phyloP scores from a whole-genome alignment of 2,888 invertebrate genomes.

The Nycteola revayana region DNA sequence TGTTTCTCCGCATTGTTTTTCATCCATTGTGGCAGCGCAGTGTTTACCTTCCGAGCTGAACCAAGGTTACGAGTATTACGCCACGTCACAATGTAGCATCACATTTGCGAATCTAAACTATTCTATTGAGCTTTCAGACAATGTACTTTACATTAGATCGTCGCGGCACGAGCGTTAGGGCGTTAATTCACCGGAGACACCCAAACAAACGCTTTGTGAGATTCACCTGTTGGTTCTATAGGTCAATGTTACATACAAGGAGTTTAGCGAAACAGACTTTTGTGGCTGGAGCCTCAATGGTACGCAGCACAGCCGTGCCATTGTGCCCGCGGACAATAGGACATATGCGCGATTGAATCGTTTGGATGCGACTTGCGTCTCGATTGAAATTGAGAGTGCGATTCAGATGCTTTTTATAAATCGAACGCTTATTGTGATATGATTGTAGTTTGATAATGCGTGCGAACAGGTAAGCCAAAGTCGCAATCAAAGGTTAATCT shows the following conservation, averaged over 20 bases:
- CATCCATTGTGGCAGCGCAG: no score
- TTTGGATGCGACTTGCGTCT: conserved; percentile 59
- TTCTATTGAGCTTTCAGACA: conserved; percentile 35
- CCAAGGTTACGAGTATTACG: conserved; percentile 11
- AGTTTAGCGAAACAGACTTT: conserved; percentile 78
- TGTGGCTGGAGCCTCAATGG: conserved; percentile 63
- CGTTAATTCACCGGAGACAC: conserved; percentile 66
- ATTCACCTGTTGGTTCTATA: conserved; percentile 78
- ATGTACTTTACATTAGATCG: conserved; percentile 33
- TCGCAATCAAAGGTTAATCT: no score
- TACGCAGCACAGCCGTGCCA: conserved; percentile 53
- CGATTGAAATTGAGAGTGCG: conserved; percentile 68
- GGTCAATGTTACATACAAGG: conserved; percentile 79
- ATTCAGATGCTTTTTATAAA: conserved; percentile 36
- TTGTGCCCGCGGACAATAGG: conserved; percentile 69
- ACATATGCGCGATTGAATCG: conserved; percentile 71
- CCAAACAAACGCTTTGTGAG: conserved; percentile 73
- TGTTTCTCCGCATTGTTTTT: no score
- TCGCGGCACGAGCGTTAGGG: conserved; percentile 34
- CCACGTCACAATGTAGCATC: conserved; percentile 10
- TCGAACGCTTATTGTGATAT: conserved; percentile 25
- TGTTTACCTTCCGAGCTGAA: no score
- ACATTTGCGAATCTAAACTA: conserved; percentile 29
- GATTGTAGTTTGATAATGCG: conserved; percentile 9
- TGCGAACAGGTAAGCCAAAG: conserved; percentile 12